Percentiles rank a stretch among this genome's conserved stretches.
Evolutionary conservation across 2,113 vertebrate genomes (phyloP).

Genomic region (Struthio camelus): DNA sequence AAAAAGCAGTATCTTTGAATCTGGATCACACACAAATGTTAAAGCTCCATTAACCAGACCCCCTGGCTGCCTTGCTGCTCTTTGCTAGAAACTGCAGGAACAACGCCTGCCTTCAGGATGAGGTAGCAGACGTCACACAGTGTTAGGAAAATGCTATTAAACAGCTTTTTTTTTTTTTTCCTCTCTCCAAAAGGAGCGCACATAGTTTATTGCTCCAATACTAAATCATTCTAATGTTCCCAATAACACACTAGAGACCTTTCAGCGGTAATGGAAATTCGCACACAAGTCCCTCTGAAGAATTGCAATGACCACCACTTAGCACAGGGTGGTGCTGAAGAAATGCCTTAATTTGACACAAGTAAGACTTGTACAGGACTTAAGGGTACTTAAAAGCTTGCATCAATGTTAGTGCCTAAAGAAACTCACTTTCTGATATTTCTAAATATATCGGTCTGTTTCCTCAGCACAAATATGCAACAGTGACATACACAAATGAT

Average conservation of each 20-base stretch:
- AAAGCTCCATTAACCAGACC: background rate
- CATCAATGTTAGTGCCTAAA: background rate
- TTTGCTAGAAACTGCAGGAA: background rate
- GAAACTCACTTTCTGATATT: background rate
- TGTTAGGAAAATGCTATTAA: background rate
- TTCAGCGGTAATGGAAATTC: background rate
- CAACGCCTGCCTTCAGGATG: background rate
- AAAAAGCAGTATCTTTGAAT: background rate
- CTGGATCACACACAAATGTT: background rate
- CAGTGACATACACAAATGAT: too few species aligned
- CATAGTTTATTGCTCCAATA: background rate
- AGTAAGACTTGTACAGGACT: background rate
- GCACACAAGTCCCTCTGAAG: background rate
- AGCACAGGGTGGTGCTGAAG: constrained; percentile 55
- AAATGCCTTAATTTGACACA: background rate
- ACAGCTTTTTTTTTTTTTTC: background rate
- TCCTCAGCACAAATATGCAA: background rate
- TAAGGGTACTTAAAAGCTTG: accelerated
- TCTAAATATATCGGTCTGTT: background rate
- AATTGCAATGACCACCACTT: background rate
- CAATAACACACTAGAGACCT: background rate
- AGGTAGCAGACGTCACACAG: background rate
- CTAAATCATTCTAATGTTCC: background rate
- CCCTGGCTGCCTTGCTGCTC: background rate
- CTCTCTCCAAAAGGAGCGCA: background rate